A percentile compares a stretch with the other conserved stretches of the same genome.
Evolutionary conservation across 2,888 invertebrate species (phyloP).

Genomic region (Fragum whitleyi): DNA sequence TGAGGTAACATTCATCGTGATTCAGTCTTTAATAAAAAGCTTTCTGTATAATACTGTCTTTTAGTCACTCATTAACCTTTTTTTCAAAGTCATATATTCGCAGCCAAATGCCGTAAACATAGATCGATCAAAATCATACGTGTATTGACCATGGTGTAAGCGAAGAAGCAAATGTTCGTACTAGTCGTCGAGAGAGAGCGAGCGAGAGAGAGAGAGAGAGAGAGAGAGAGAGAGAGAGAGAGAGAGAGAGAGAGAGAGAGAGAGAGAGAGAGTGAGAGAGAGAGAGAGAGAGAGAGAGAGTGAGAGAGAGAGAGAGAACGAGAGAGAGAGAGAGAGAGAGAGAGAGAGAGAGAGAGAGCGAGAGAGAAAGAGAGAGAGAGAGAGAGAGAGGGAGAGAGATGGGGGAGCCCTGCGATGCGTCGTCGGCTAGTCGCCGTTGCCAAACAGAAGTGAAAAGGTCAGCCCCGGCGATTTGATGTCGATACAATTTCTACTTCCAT

Average conservation of each 20-base stretch:
- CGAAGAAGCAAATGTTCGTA: not conserved
- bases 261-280: not conserved
- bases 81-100: too few species aligned
- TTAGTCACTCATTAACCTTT: not conserved
- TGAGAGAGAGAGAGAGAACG: constrained; percentile 5
- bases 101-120: too few species aligned
- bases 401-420: not conserved
- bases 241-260: not conserved
- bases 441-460: too few species aligned
- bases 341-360: too few species aligned
- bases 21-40: constrained; percentile 30
- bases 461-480: too few species aligned
- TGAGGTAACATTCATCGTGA: constrained; percentile 5
- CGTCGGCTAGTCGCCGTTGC: too few species aligned
- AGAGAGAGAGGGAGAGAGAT: constrained; percentile 16
- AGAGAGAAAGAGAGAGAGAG: too few species aligned
- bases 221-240: constrained; percentile 14
- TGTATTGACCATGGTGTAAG: too few species aligned
- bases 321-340: too few species aligned
- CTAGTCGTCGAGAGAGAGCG: not conserved
- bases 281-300: constrained; percentile 2
- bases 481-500: too few species aligned
- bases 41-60: constrained; percentile 18
- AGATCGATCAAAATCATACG: too few species aligned
- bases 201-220: not conserved